Evolutionary conservation across 2,797 vertebrate species (phyloP).

Genomic region (Florisuga fusca): DNA sequence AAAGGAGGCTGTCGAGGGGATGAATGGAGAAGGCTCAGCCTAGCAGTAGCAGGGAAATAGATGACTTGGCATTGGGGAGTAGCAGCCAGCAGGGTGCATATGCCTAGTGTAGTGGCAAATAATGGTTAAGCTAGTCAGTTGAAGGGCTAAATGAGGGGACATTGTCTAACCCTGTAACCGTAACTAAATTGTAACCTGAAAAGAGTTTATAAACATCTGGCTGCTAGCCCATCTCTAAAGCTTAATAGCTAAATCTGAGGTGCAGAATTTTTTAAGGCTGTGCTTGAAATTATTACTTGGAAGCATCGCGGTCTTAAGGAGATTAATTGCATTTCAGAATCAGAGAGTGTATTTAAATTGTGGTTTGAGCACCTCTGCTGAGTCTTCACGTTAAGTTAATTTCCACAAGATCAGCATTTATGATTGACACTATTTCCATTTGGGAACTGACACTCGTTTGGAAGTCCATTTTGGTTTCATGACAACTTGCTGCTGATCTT

Average conservation of each 20-base stretch:
- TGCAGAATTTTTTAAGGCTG: slow-evolving; percentile 2
- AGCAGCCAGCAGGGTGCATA: slow-evolving; percentile 73
- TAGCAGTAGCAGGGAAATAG: slow-evolving; percentile 63
- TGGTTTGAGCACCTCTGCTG: neutral
- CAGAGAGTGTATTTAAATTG: neutral
- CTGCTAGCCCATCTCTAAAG: slow-evolving; percentile 36
- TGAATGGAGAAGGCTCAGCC: slow-evolving; percentile 67
- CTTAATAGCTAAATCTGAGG: slow-evolving; percentile 46
- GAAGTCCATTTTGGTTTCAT: neutral
- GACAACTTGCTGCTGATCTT: neutral
- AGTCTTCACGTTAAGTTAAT: neutral
- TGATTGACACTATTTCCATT: neutral
- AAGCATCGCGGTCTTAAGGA: neutral
- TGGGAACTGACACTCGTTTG: neutral
- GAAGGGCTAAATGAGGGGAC: slow-evolving; percentile 69
- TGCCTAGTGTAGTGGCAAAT: slow-evolving; percentile 61
- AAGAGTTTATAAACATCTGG: slow-evolving; percentile 76
- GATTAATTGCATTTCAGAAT: slow-evolving; percentile 10
- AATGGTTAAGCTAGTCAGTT: slow-evolving; percentile 72
- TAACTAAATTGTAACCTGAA: slow-evolving; percentile 75
- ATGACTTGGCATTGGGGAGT: slow-evolving; percentile 68
- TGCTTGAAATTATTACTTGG: neutral
- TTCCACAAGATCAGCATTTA: neutral
- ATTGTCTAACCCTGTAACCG: slow-evolving; percentile 74
- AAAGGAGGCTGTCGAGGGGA: slow-evolving; percentile 71